A percentile compares a stretch with the other conserved stretches of the same genome.
These are phyloP conservation scores for Papilio dardanus DNA, from an alignment of 1,140 invertebrate genomes.

Conservation along the genomic window DNA sequence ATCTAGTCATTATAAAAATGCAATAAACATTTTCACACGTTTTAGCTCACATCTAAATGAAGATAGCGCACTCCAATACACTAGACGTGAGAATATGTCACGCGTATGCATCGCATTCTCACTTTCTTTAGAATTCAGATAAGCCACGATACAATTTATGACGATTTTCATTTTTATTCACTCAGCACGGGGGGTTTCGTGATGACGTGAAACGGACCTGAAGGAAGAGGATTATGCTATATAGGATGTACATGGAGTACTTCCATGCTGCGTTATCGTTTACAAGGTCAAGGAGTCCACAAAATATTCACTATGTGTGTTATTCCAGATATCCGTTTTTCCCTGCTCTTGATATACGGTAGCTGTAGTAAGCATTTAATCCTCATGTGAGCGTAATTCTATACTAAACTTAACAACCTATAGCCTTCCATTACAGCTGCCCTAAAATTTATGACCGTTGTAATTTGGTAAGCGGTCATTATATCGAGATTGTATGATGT, in stretches of 20 bases:
- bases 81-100: conserved; percentile 10
- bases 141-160: neutral
- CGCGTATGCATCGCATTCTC: neutral
- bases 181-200: neutral
- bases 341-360: no score
- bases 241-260: neutral
- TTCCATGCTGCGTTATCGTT: neutral
- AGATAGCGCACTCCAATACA: neutral
- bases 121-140: neutral
- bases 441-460: neutral
- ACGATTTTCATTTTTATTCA: neutral
- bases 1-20: no score
- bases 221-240: neutral
- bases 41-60: conserved; percentile 2
- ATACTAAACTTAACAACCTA: neutral
- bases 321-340: no score
- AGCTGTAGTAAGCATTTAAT: neutral
- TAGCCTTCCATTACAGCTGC: neutral
- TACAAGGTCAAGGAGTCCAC: no score
- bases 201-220: neutral
- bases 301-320: no score
- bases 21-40: neutral
- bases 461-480: neutral
- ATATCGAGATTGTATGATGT: neutral
- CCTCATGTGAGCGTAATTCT: neutral